Evolutionary conservation across 2,797 vertebrate genomes (phyloP), one percentile per base, ranked within the genome.

Genomic region (Pipistrellus pipistrellus): DNA sequence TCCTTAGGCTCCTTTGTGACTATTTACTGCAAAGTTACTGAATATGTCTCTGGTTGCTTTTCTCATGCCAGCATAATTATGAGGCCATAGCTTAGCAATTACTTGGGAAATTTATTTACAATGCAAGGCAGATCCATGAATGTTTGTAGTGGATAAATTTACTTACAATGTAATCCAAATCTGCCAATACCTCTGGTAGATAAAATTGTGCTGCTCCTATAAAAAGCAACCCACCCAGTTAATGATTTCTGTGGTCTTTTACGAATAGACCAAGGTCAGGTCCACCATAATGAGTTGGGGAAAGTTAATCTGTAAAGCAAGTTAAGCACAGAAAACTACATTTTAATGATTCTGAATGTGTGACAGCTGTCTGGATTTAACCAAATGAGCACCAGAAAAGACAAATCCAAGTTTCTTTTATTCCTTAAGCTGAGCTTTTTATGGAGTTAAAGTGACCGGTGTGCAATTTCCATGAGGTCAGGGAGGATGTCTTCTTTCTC

Each of bases 271-370:
- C 94, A 96, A 98, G 97, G 93, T 96, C 96, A 95, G 95, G 97
- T 96, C 95, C 96, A 68, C 96, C 69, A 88, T 93, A 97, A 96
- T 95, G 97, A 98, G 95, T 95, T 97, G 96, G 87, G 88, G 87
- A 97, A 98, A 98, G 96, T 98, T 97, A 97, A 98, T 97, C 95
- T 85, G 64, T 59, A 76, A 97, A 97, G 96, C 90, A 97, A 97
- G 97, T 97, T 97, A 97, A 97, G 96, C 95, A 97, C 80, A 95
- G 97, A 97, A 97, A 97, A 92, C 72, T 90, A 92, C 68, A 91
- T 78, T 97, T 97, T 97, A 97, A 96, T 97, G 96, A 93, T 78
- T 95, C 85, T 90, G n/a, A 97, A 96, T 97, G 93, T 97, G 88
- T 97, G 97, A 95, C 96, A 96, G 85, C 95, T 98, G 95, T 93